phyloP scores from a whole-genome alignment of 2,797 vertebrate genomes.

The Momotus momota region DNA sequence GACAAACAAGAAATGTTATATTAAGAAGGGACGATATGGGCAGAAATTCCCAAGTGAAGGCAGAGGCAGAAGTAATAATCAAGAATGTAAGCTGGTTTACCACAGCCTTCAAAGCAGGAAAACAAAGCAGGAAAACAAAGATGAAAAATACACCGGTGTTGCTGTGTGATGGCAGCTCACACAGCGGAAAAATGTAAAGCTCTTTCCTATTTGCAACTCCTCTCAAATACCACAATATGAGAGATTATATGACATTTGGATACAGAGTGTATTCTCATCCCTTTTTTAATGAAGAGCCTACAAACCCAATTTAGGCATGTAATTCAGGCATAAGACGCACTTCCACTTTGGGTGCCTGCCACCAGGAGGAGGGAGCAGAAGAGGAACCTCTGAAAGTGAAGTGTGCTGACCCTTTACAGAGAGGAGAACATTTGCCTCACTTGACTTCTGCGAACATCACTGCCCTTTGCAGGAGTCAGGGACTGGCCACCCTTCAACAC shows the following conservation, averaged over 20 bases:
- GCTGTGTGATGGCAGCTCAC: not conserved
- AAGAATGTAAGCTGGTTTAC: not conserved
- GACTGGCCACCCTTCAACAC: fast-evolving
- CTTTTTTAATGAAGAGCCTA: not conserved
- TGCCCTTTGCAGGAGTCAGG: not conserved
- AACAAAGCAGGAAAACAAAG: not conserved
- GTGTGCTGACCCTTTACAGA: not conserved
- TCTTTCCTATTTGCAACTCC: not conserved
- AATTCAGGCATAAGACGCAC: not conserved
- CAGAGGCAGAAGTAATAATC: not conserved
- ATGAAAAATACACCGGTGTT: not conserved
- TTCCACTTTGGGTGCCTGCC: not conserved
- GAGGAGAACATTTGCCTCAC: fast-evolving
- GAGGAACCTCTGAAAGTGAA: not conserved
- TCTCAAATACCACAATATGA: not conserved
- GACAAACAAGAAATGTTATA: not conserved
- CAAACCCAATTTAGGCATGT: not conserved
- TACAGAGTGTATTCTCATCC: not conserved
- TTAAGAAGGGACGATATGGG: not conserved
- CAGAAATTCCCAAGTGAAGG: not conserved
- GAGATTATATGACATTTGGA: not conserved
- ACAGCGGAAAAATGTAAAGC: not conserved
- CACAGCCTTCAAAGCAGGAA: not conserved
- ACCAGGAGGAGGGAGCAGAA: not conserved
- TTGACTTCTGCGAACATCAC: not conserved